Evolutionary conservation across 1,140 invertebrate genomes (phyloP).

Genomic region (Helicoverpa zea): DNA sequence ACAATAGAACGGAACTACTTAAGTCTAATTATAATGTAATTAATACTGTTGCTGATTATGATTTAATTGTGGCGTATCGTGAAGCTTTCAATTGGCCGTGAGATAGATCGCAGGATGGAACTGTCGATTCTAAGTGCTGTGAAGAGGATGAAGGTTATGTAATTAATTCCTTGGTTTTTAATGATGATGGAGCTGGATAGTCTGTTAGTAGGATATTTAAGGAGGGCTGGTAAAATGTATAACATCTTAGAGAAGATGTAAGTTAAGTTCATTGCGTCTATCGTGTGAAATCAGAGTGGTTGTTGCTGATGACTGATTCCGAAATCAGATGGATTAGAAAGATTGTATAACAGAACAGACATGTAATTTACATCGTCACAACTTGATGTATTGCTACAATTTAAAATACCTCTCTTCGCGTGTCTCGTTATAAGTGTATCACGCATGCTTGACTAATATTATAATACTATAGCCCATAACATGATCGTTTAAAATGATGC

Average conservation of each 20-base stretch:
- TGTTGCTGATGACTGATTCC: not conserved
- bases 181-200: not conserved
- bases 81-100: conserved; percentile 13
- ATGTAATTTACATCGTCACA: conserved; percentile 9
- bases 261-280: not conserved
- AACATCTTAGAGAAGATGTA: not conserved
- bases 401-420: conserved; percentile 25
- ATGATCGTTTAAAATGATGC: conserved; percentile 19
- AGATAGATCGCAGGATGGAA: conserved; percentile 1
- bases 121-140: not conserved
- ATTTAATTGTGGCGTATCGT: conserved; percentile 16
- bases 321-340: conserved; percentile 6
- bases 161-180: not conserved
- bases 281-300: not conserved
- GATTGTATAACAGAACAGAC: not conserved
- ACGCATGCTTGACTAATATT: conserved; percentile 14
- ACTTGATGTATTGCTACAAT: conserved; percentile 20
- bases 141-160: not conserved
- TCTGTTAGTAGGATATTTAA: not conserved
- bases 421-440: conserved; percentile 24
- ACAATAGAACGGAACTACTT: conserved; percentile 24
- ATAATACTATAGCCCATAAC: conserved; percentile 35
- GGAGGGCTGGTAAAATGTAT: not conserved
- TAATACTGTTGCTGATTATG: conserved; percentile 30
- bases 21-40: conserved; percentile 14